Conservation (phyloP, 64 coral and sea anemone species). For the Stichodactyla helianthus region DNA sequence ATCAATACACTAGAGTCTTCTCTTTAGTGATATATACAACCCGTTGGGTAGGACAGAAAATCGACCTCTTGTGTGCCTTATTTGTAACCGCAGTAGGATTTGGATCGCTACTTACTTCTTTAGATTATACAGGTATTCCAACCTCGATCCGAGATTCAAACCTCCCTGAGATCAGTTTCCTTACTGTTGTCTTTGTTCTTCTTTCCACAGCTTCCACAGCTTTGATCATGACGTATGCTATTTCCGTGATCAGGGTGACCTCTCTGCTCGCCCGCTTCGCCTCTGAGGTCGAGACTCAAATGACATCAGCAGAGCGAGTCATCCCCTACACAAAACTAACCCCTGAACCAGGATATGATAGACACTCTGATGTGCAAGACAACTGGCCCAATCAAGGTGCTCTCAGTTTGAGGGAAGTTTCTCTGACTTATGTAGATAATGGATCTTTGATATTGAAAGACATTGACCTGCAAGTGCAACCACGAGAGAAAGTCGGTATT, state of each 20-base stretch:
- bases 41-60: no score
- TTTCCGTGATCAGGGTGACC: neutral
- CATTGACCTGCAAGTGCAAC: conserved; percentile 16
- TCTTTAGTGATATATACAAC: no score
- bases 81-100: no score
- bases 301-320: conserved; percentile 40
- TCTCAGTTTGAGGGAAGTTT: conserved; percentile 7
- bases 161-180: no score
- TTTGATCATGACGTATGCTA: neutral
- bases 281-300: conserved; percentile 27
- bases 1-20: no score
- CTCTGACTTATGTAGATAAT: conserved; percentile 20
- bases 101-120: no score
- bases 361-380: neutral
- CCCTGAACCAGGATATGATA: conserved; percentile 38
- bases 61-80: no score
- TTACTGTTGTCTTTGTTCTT: no score
- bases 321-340: conserved; percentile 17
- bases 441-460: conserved; percentile 22
- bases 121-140: no score
- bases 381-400: conserved; percentile 34
- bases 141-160: no score
- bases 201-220: conserved; percentile 24
- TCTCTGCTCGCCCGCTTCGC: neutral
- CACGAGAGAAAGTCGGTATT: no score